Evolutionary conservation across 2,797 vertebrate genomes (phyloP), one percentile per base, ranked within the genome.

Genomic region (Hydrocynus forskahlii): DNA sequence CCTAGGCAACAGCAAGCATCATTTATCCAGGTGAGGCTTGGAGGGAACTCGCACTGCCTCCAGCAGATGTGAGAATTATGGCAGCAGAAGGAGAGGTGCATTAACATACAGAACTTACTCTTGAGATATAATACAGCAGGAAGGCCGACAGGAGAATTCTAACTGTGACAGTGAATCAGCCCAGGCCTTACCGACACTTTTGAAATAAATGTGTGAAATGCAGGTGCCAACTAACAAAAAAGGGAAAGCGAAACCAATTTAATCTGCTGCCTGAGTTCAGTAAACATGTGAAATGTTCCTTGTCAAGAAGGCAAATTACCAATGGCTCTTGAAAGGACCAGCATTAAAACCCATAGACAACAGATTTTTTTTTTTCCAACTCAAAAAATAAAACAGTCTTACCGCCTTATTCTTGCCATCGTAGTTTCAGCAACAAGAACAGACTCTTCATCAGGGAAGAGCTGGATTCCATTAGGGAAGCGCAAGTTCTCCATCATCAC

Each of bases 321-420:
- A 38, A n/a, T n/a, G 25, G 21, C 21, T 19, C 29, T 67, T 59
- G 40, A 57, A 23, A 60, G 13, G 7, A 76, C 86, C 57, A 71
- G 21, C 57, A 23, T 23, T 23, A 60, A 17, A 57, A 57, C 19
- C 5, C 0, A 25, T 2, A 1, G 7, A 60, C 1, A 40, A 43
- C 12, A 29, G 1, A 1, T 29, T 29, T 1, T 29, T 29, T 29
- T 29, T 29, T 29, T 29, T 29, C 29, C 29, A 29, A 14, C 7
- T 68, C 17, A 73, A 52, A 4, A n/a, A 13, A 9, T 62, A 0
- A 9, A 29, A 12, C 1, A 64, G 23, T 7, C 57, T 14, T 19
- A 94, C 98, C 97, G 97, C 78, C 95, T 95, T 88, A 99, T 97
- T 84, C 97, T 96, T 52, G 97, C 97, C 97, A 99, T 96, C 29